Evolutionary conservation across 2,888 invertebrate species (phyloP).

Genomic region (Chironomus riparius): DNA sequence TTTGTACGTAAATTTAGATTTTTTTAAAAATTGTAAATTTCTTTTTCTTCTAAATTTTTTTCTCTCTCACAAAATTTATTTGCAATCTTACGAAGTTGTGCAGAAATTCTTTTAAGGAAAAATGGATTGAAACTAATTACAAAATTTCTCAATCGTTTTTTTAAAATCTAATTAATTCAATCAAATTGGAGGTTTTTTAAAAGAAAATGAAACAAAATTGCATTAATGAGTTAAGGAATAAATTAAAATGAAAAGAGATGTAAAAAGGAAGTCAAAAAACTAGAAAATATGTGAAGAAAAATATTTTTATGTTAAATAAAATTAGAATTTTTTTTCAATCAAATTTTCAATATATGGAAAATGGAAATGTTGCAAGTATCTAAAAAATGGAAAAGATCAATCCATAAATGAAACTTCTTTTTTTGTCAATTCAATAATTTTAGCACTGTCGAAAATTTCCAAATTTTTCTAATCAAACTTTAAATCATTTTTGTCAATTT

Average conservation of each 20-base stretch:
- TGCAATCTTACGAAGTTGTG: conserved; percentile 27
- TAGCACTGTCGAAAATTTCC: not conserved
- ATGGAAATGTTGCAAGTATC: not conserved
- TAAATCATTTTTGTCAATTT: not conserved
- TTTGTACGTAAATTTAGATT: conserved; percentile 27
- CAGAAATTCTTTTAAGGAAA: not conserved
- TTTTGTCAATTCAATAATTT: not conserved
- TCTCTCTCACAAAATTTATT: not conserved
- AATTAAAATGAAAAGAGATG: not conserved
- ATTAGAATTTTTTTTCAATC: not conserved
- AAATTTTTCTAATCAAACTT: not conserved
- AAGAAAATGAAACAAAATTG: not conserved
- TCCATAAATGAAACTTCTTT: not conserved
- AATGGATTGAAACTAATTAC: conserved; percentile 25
- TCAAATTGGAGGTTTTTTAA: not conserved
- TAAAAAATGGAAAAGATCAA: not conserved
- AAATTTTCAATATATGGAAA: not conserved
- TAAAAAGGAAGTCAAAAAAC: not conserved
- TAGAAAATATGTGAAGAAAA: not conserved
- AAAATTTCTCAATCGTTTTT: not conserved
- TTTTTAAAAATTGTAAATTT: not conserved
- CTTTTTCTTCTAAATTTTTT: not conserved
- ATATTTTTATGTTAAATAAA: not conserved
- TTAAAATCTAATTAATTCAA: no score
- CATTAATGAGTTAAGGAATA: not conserved